Conservation (phyloP, 2,797 vertebrate species). For the Arnoldichthys spilopterus region DNA sequence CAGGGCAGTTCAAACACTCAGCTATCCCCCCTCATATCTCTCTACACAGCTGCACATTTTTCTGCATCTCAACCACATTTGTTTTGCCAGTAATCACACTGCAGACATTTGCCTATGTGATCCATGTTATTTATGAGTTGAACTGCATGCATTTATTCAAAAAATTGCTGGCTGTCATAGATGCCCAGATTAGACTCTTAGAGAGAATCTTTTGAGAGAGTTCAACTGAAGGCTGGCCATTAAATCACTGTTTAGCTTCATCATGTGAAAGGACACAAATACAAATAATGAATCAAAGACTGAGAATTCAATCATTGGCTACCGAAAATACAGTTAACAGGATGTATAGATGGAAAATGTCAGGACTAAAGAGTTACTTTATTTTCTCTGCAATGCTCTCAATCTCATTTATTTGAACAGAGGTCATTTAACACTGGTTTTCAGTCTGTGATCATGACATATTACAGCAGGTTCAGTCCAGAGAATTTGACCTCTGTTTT, state of each 20-base stretch:
- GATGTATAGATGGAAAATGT: neutral
- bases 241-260: slow-evolving; percentile 17
- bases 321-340: neutral
- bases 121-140: slow-evolving; percentile 7
- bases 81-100: slow-evolving; percentile 17
- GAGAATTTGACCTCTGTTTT: too few species aligned
- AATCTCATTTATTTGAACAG: neutral
- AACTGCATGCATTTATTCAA: slow-evolving; percentile 14
- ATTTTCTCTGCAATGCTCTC: too few species aligned
- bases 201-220: neutral
- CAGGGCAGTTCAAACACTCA: slow-evolving; percentile 1
- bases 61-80: slow-evolving; percentile 3
- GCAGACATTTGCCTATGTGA: slow-evolving; percentile 3
- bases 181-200: neutral
- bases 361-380: too few species aligned
- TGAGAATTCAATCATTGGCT: neutral
- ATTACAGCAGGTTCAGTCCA: too few species aligned
- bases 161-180: slow-evolving; percentile 5
- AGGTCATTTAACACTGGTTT: too few species aligned
- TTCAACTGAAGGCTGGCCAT: slow-evolving; percentile 18
- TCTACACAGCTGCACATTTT: neutral
- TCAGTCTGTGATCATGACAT: too few species aligned
- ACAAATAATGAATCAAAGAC: slow-evolving; percentile 2
- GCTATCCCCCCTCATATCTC: neutral
- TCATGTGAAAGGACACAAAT: slow-evolving; percentile 14